Conservation (phyloP, 2,888 invertebrate species). For the Portevinia maculata region DNA sequence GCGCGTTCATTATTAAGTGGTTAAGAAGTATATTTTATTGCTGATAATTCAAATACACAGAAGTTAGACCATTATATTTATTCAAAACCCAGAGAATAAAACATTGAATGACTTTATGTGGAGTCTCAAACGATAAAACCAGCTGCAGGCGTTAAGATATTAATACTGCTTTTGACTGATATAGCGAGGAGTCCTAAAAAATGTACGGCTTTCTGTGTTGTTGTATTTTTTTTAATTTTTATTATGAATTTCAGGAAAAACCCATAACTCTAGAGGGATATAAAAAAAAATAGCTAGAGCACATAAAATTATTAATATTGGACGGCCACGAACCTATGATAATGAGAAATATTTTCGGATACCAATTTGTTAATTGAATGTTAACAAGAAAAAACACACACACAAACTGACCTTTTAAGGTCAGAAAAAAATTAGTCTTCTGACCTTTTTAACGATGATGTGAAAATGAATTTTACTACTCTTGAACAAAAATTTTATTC, state of each 20-base stretch:
- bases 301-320: conserved; percentile 52
- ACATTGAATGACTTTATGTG: conserved; percentile 61
- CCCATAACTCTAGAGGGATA: conserved; percentile 41
- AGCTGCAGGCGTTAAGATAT: conserved; percentile 27
- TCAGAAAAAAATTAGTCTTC: no score
- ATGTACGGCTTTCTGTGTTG: conserved; percentile 18
- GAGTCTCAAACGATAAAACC: conserved; percentile 23
- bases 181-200: neutral
- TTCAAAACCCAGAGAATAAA: conserved; percentile 30
- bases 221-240: conserved; percentile 32
- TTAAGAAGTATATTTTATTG: conserved; percentile 59
- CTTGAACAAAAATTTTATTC: no score
- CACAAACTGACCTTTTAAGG: neutral
- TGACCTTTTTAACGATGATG: neutral
- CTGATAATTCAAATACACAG: conserved; percentile 24
- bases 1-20: conserved; percentile 61
- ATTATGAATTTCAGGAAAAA: conserved; percentile 53
- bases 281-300: conserved; percentile 30
- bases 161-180: neutral
- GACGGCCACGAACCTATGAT: conserved; percentile 40
- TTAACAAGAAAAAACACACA: neutral
- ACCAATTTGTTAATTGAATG: conserved; percentile 58
- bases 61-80: conserved; percentile 37
- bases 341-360: conserved; percentile 33
- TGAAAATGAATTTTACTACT: neutral